Percentiles rank a stretch among this genome's conserved stretches.
phyloP scores from a whole-genome alignment of 2,113 vertebrate species.

The Phycodurus eques region DNA sequence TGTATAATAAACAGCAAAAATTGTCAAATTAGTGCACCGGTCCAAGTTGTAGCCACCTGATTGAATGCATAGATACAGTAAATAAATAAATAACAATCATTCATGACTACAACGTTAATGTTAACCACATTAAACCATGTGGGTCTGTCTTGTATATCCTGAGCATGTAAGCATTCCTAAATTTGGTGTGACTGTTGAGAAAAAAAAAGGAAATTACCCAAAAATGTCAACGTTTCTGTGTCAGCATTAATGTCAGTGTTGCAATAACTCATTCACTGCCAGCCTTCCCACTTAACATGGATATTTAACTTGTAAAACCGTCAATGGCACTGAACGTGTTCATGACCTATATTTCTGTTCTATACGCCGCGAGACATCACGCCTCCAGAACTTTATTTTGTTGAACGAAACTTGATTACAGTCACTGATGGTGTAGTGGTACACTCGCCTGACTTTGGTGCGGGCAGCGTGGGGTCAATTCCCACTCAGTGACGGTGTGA shows the following conservation, averaged over 20 bases:
- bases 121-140: not conserved
- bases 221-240: conserved; percentile 40
- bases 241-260: conserved; percentile 38
- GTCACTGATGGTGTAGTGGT: too few relatives aligned
- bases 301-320: too few relatives aligned
- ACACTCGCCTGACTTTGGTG: too few relatives aligned
- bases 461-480: too few relatives aligned
- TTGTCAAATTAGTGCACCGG: too few relatives aligned
- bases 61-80: too few relatives aligned
- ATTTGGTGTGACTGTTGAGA: conserved; percentile 8
- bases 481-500: too few relatives aligned
- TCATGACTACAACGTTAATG: too few relatives aligned
- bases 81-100: too few relatives aligned
- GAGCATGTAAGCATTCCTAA: not conserved
- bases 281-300: too few relatives aligned
- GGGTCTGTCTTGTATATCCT: not conserved
- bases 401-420: conserved; percentile 26
- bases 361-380: not conserved
- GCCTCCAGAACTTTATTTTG: conserved; percentile 11
- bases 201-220: conserved; percentile 27
- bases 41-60: too few relatives aligned
- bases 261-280: not conserved
- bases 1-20: too few relatives aligned
- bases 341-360: not conserved
- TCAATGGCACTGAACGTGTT: not conserved